These are phyloP conservation scores for Escarpia spicata DNA, from an alignment of 2,888 invertebrate genomes.

Conservation along the genomic window DNA sequence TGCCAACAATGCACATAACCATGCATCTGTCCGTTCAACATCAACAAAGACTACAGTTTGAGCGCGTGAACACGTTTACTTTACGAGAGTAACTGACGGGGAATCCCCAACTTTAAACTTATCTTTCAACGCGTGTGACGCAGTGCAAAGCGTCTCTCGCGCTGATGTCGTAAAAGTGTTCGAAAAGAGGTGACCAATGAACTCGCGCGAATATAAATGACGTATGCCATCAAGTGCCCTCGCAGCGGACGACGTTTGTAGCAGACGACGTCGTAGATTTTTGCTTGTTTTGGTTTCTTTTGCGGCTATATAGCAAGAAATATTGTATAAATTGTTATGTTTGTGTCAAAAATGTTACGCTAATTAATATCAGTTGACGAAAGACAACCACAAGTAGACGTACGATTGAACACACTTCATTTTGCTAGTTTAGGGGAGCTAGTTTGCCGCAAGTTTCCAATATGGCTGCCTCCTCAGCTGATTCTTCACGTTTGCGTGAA, in stretches of 20 bases:
- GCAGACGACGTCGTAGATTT: background rate
- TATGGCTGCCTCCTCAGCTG: background rate
- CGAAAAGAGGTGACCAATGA: conserved; percentile 16
- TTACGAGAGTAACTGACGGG: background rate
- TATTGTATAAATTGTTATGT: background rate
- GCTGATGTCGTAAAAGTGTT: conserved; percentile 11
- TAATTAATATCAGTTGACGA: background rate
- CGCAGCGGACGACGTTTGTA: conserved; percentile 10
- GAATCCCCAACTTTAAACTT: conserved; percentile 5
- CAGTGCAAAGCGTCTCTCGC: background rate
- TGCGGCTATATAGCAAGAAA: background rate
- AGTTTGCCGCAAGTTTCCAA: conserved; percentile 16
- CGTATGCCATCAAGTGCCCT: conserved; percentile 11
- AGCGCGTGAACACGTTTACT: background rate
- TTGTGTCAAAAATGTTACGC: background rate
- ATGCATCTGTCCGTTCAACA: too few species aligned
- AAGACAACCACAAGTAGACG: background rate
- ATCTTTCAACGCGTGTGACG: background rate
- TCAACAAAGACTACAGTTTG: background rate
- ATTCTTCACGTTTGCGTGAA: conserved; percentile 16
- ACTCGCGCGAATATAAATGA: conserved; percentile 16
- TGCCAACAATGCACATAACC: too few species aligned
- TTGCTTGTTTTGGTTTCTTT: background rate
- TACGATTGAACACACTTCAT: background rate
- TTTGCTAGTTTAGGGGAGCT: background rate